A percentile compares a stretch with the other conserved stretches of the same genome.
These are phyloP conservation scores for Heteromyza rotundicornis DNA, from an alignment of 2,888 invertebrate species.

Conservation along the genomic window DNA sequence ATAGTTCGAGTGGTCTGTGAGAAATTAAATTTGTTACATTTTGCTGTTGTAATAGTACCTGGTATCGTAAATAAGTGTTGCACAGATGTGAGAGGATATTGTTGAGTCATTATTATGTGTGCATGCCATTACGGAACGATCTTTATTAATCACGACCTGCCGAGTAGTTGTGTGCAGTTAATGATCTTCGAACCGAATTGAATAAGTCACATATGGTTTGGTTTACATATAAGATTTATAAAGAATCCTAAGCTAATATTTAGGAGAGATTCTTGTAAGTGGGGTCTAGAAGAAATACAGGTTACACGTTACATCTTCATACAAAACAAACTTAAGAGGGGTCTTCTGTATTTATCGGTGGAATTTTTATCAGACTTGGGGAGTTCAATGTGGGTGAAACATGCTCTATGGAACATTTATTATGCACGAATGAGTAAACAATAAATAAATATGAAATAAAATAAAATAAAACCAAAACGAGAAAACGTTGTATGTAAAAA, in stretches of 20 bases:
- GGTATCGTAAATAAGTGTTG: slow-evolving; percentile 53
- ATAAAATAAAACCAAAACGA: slow-evolving; percentile 26
- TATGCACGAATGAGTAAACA: neutral
- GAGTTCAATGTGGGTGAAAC: too few species aligned
- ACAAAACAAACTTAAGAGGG: neutral
- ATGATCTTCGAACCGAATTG: neutral
- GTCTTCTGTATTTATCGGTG: too few species aligned
- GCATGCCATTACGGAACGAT: slow-evolving; percentile 53
- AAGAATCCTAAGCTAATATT: too few species aligned
- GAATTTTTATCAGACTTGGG: too few species aligned
- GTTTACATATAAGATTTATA: neutral
- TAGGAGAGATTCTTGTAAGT: too few species aligned
- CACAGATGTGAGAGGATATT: slow-evolving; percentile 24
- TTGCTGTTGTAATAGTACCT: slow-evolving; percentile 34
- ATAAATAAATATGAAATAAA: neutral
- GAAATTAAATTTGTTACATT: neutral
- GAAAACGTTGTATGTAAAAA: slow-evolving; percentile 18
- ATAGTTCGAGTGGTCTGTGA: neutral
- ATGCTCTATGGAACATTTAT: too few species aligned
- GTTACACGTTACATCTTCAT: neutral
- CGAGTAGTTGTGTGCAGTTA: slow-evolving; percentile 8
- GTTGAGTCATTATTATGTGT: slow-evolving; percentile 33
- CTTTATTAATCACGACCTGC: slow-evolving; percentile 60
- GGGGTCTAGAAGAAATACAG: neutral
- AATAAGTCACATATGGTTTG: neutral